Base-by-base conservation (phyloP, 1,140 invertebrate species). In the Heliothis subflexa region DNA sequence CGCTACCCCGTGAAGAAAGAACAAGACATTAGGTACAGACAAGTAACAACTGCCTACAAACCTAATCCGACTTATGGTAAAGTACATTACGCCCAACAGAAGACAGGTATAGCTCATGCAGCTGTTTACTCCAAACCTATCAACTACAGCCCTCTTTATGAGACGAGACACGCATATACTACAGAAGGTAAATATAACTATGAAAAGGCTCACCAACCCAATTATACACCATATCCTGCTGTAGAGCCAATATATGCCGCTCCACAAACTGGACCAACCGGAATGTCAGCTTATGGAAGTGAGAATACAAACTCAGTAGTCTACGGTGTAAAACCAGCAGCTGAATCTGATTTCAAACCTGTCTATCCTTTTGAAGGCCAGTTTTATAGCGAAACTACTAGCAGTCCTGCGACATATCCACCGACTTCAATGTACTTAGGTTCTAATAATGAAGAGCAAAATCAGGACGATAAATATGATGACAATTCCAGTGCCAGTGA, bases 341-440 rank as follows among this genome's bases (percentile, higher is more conserved):
- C 86, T 40, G 91, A 94, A 70, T 80, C 91, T 33, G 89, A 93
- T 87, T 94, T 94, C 70, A 93, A 93, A 71, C 92, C 92, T 1
- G 93, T 94, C 0, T 94, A 94, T 80, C 90, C 91, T 1, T 94
- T 88, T 66, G 91, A 93, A 73, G 86, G 82, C n/a, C 91, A 94
- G 80, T 91, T 89, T 75, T 90, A 88, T 55, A 83, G 86, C 74
- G 91, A 94, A 84, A 90, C 93, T 2, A 95, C 94, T 1, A 93
- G 84, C 62, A 87, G 82, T 57, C 88, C 94, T 7, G 82, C 86
- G 0, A 91, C 91, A 13, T 94, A 94, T 86, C 79, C 88, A 12
- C 89, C 92, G 14, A 94, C 93, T 64, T 94, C 94, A 18, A 88
- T 95, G 87, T 94, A 94, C 79, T 87, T 95, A 66, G 94, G 93